A percentile compares a stretch with the other conserved stretches of the same genome.
Evolutionary conservation across 2,888 invertebrate species (phyloP).

Genomic region (Alentia gelatinosa): DNA sequence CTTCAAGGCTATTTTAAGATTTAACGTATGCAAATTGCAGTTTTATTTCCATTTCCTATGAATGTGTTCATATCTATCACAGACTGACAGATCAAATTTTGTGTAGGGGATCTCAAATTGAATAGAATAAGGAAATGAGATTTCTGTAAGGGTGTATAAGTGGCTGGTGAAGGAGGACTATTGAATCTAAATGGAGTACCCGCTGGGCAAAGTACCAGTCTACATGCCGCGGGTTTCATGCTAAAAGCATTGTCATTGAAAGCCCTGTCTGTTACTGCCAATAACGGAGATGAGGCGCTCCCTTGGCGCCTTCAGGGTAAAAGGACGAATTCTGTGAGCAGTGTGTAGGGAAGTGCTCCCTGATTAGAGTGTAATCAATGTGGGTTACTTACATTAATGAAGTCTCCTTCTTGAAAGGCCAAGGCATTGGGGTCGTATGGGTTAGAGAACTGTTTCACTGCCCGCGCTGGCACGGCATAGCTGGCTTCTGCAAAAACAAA

Average conservation of each 20-base stretch:
- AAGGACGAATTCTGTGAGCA: neutral
- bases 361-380: neutral
- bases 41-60: too few species aligned
- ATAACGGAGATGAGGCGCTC: neutral
- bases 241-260: neutral
- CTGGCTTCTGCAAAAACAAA: slow-evolving; percentile 77
- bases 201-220: neutral
- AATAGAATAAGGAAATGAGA: too few species aligned
- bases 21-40: too few species aligned
- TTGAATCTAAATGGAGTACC: too few species aligned
- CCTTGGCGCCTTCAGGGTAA: neutral
- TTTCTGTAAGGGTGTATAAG: too few species aligned
- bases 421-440: slow-evolving; percentile 78
- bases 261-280: neutral
- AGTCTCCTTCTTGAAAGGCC: slow-evolving; percentile 80
- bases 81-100: too few species aligned
- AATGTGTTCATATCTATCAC: too few species aligned
- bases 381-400: slow-evolving; percentile 79
- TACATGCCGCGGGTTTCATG: neutral
- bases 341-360: neutral
- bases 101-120: too few species aligned
- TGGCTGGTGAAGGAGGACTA: too few species aligned
- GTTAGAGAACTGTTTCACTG: slow-evolving; percentile 79
- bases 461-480: slow-evolving; percentile 79
- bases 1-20: too few species aligned